Evolutionary conservation across 2,888 invertebrate genomes (phyloP), one percentile per base, ranked within the genome.

Genomic region (Osedax frankpressi): DNA sequence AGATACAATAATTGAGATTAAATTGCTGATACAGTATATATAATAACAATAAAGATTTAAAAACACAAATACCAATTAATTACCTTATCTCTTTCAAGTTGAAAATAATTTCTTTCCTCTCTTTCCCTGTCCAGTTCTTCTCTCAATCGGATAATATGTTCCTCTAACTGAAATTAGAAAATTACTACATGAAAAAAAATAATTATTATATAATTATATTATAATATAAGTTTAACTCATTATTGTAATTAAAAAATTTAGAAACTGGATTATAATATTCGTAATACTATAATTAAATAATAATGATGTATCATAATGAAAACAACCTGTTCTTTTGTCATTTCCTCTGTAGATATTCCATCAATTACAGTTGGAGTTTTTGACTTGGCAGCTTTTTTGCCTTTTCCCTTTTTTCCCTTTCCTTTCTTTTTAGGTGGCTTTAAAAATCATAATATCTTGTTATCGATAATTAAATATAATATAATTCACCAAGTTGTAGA

Each of bases 71-170:
- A n/a, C n/a, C n/a, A 14, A 59, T 59, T 14, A 19, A 14, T 59
- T 26, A 65, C 82, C 75, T 94, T 94, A 83, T 95, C 95, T 78
- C 95, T 87, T 86, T 96, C 96, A 80, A 95, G 84, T 85, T 95
- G 95, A 81, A 94, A 95, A 83, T 91, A 95, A 84, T 95, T 95
- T 73, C 96, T 86, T 84, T 96, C 95, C 84, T 95, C 95, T 80
- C 95, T 87, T 84, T 96, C 95, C 74, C 92, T 89, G 81, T 95
- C 94, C 82, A 94, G 87, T 86, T 95, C 94, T 81, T 92, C 92
- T 82, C 92, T 90, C 26, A 94, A 89, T 79, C 90, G 89, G 70
- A 90, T 87, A 19, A 92, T 90, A 82, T 94, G 94, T 76, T 91
- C 90, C 85, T 94, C 93, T 74, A 96, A 87, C 86, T 95, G 91